Percentiles rank a stretch among this genome's conserved stretches.
Conservation (phyloP, 2,113 vertebrate genomes). For the Gobiocypris rarus region DNA sequence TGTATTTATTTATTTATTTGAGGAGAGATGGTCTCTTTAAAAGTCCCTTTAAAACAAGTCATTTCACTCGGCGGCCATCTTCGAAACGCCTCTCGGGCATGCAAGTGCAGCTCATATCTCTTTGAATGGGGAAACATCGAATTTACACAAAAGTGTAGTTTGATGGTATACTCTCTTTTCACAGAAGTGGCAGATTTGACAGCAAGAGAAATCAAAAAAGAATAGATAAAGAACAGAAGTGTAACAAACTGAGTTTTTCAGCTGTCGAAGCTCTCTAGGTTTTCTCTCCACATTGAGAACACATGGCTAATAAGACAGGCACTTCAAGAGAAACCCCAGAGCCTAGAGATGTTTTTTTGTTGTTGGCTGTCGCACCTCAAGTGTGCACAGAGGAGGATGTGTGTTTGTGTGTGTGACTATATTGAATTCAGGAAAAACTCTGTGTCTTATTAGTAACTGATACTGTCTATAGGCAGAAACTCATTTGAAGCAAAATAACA, state of each 20-base stretch:
- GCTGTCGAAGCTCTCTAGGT: neutral
- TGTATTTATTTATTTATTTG: neutral
- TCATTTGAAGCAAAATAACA: neutral
- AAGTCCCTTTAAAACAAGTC: too few relatives aligned
- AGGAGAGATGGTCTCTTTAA: neutral
- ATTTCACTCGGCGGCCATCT: too few relatives aligned
- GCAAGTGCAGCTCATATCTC: too few relatives aligned
- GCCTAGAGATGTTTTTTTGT: conserved; percentile 8
- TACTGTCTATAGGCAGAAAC: neutral
- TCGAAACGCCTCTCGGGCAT: too few relatives aligned
- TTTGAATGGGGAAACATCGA: too few relatives aligned
- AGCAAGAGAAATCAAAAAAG: neutral
- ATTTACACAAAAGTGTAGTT: too few relatives aligned
- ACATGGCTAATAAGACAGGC: conserved; percentile 22
- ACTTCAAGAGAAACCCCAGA: neutral
- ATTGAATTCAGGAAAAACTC: neutral
- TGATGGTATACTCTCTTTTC: neutral
- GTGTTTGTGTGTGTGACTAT: neutral
- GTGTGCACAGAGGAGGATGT: neutral
- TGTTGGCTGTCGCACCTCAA: conserved; percentile 12
- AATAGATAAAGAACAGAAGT: conserved; percentile 11
- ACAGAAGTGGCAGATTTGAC: neutral
- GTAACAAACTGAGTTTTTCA: conserved; percentile 1
- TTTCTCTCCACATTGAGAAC: neutral
- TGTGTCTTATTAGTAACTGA: conserved; percentile 28